Conservation (phyloP, 2,113 vertebrate species). For the Tachuris rubrigastra region DNA sequence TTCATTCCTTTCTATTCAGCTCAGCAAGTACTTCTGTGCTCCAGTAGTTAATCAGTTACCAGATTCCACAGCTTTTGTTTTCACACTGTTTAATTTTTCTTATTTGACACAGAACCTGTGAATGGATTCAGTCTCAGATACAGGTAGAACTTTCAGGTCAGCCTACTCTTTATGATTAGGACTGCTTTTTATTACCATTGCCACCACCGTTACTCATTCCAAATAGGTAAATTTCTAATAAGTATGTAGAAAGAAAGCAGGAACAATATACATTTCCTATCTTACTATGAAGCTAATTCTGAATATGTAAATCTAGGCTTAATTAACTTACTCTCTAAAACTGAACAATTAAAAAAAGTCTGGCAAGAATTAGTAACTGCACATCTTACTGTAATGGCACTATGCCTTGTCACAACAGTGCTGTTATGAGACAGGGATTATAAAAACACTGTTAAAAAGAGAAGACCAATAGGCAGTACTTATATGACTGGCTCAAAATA, state of each 20-base stretch:
- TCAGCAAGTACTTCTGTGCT: constrained; percentile 72
- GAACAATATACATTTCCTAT: not conserved
- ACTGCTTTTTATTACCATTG: not conserved
- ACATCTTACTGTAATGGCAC: not conserved
- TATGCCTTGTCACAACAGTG: not conserved
- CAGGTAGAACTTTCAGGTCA: constrained; percentile 15
- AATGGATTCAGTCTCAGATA: constrained; percentile 30
- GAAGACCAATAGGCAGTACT: not conserved
- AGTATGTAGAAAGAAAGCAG: not conserved
- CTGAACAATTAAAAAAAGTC: not conserved
- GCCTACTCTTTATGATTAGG: not conserved
- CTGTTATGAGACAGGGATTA: not conserved
- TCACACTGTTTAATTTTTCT: constrained; percentile 68
- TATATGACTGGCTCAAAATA: not conserved
- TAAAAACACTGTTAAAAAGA: not conserved
- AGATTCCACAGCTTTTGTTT: constrained; percentile 77
- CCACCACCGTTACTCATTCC: not conserved
- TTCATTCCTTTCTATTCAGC: constrained; percentile 84
- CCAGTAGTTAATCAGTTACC: constrained; percentile 83
- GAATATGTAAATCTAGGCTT: not conserved
- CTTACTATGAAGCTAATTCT: not conserved
- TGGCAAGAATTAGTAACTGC: not conserved
- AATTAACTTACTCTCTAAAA: not conserved
- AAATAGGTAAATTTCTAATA: not conserved
- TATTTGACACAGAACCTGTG: constrained; percentile 62